A percentile compares a stretch with the other conserved stretches of the same genome.
phyloP scores from a whole-genome alignment of 2,888 invertebrate genomes.

The Pilophorus perplexus region DNA sequence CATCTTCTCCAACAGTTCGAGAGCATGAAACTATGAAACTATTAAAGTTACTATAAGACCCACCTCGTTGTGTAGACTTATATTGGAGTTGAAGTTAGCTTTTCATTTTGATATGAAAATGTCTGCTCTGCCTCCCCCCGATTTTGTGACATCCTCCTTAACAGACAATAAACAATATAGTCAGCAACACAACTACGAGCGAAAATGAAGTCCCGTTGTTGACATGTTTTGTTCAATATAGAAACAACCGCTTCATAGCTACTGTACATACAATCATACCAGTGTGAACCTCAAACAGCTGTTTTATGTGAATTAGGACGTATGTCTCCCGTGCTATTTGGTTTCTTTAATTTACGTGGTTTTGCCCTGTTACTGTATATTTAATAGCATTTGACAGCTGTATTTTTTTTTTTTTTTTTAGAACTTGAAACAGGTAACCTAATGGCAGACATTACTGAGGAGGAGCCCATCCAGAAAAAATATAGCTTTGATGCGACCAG shows the following conservation, averaged over 20 bases:
- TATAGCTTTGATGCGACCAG: no score
- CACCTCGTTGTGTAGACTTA: conserved; percentile 58
- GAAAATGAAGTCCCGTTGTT: neutral
- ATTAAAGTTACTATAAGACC: no score
- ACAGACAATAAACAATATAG: neutral
- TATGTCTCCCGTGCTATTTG: neutral
- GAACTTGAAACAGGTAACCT: no score
- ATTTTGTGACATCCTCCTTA: neutral
- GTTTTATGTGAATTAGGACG: neutral
- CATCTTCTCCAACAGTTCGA: conserved; percentile 52
- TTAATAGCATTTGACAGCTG: no score
- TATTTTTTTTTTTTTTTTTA: no score
- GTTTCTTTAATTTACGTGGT: neutral
- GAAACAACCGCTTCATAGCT: neutral
- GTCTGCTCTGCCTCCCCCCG: neutral
- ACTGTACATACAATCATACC: neutral
- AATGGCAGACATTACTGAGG: no score
- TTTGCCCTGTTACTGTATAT: no score
- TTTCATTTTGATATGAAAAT: neutral
- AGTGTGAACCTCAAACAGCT: neutral
- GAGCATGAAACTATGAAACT: no score
- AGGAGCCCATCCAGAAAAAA: no score
- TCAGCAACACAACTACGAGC: neutral
- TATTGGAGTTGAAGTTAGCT: conserved; percentile 51
- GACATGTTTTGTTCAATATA: neutral